Evolutionary conservation across 2,888 invertebrate species (phyloP).

Genomic region (Tetragonula carbonaria): DNA sequence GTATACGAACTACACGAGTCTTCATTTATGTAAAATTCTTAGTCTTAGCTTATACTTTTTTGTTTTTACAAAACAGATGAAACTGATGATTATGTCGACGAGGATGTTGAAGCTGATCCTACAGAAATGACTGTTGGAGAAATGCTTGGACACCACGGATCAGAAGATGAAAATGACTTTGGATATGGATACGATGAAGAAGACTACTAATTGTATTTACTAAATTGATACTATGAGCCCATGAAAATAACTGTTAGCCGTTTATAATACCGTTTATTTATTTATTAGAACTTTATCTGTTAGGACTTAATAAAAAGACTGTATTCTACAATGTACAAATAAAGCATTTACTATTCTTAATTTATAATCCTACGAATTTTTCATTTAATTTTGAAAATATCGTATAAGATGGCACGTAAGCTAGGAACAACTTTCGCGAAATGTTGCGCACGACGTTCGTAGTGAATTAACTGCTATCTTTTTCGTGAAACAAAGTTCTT

Average conservation of each 20-base stretch:
- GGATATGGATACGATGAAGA: conserved; percentile 89
- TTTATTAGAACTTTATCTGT: conserved; percentile 47
- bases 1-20: conserved; percentile 31
- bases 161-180: conserved; percentile 87
- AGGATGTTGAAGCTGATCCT: conserved; percentile 77
- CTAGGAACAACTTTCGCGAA: too few species aligned
- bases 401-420: not conserved
- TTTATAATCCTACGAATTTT: not conserved
- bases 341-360: conserved; percentile 20
- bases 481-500: too few species aligned
- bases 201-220: conserved; percentile 70
- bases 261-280: conserved; percentile 23
- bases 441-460: too few species aligned
- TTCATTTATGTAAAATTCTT: conserved; percentile 8
- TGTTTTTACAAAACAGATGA: conserved; percentile 64
- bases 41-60: not conserved
- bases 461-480: too few species aligned
- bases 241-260: conserved; percentile 85
- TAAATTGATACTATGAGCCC: not conserved
- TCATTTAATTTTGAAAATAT: not conserved
- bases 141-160: conserved; percentile 85
- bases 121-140: conserved; percentile 78
- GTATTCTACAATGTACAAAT: conserved; percentile 21
- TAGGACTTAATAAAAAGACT: conserved; percentile 30
- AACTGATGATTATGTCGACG: conserved; percentile 78